Percentiles rank a stretch among this genome's conserved stretches.
Evolutionary conservation across 2,888 invertebrate species (phyloP).

Genomic region (Capitulum mitella): DNA sequence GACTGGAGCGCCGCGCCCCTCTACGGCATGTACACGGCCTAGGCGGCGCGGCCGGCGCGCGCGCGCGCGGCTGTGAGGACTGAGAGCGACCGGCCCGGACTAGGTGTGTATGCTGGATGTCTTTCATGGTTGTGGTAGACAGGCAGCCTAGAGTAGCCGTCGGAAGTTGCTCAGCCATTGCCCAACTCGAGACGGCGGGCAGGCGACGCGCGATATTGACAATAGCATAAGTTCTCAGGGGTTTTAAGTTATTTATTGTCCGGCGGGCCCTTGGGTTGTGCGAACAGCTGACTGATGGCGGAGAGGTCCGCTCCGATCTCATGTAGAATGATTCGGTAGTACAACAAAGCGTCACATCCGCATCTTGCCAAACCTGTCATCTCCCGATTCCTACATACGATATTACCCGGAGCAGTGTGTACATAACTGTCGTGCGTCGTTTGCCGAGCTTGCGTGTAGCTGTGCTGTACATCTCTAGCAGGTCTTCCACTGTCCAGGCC

Average conservation of each 20-base stretch:
- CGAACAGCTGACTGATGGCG: background rate
- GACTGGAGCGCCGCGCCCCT: slow-evolving; percentile 57
- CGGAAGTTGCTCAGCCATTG: background rate
- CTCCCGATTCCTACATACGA: background rate
- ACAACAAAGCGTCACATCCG: slow-evolving; percentile 18
- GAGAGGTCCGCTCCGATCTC: slow-evolving; percentile 7
- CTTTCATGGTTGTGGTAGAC: slow-evolving; percentile 20
- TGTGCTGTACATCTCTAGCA: slow-evolving; percentile 4
- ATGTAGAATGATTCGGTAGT: slow-evolving; percentile 9
- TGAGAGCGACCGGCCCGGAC: background rate
- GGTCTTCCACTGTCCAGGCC: slow-evolving; percentile 13
- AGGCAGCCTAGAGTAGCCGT: slow-evolving; percentile 7
- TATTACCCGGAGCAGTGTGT: background rate
- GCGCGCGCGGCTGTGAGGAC: background rate
- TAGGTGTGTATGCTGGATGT: slow-evolving; percentile 24
- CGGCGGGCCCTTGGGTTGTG: background rate
- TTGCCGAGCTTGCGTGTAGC: slow-evolving; percentile 12
- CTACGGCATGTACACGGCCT: slow-evolving; percentile 25
- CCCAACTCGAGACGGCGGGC: background rate
- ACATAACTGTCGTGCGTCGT: background rate
- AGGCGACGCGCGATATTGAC: background rate
- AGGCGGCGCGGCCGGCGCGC: background rate
- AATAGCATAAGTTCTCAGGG: slow-evolving; percentile 25
- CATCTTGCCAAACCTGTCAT: slow-evolving; percentile 13
- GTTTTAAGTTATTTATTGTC: slow-evolving; percentile 24